Evolutionary conservation across 2,888 invertebrate species (phyloP).

Genomic region (Leptothorax acervorum): DNA sequence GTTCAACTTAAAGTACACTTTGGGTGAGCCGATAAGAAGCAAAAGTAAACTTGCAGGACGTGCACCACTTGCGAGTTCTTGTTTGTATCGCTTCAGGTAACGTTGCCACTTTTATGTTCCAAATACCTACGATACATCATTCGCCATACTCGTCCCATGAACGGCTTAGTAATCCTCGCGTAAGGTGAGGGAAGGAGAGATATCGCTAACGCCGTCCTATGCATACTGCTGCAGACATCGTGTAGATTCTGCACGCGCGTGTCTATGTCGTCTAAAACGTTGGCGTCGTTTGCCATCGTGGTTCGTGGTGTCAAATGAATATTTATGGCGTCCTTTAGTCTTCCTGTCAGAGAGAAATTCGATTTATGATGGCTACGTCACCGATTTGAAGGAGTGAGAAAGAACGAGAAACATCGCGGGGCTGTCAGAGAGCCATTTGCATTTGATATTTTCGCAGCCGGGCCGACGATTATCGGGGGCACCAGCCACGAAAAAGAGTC

Average conservation of each 20-base stretch:
- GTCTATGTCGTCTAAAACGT: conserved; percentile 12
- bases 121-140: conserved; percentile 35
- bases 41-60: not conserved
- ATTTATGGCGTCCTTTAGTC: conserved; percentile 63
- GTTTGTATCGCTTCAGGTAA: not conserved
- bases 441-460: conserved; percentile 52
- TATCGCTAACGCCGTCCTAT: not conserved
- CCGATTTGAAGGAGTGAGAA: conserved; percentile 52
- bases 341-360: conserved; percentile 58
- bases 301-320: conserved; percentile 62
- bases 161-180: conserved; percentile 1
- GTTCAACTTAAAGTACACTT: conserved; percentile 32
- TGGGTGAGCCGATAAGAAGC: not conserved
- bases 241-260: not conserved
- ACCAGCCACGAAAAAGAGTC: conserved; percentile 47
- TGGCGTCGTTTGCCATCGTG: not conserved
- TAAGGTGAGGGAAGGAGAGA: not conserved
- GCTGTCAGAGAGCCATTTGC: conserved; percentile 36
- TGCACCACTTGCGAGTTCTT: conserved; percentile 10
- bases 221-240: not conserved
- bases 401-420: conserved; percentile 18
- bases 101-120: conserved; percentile 26
- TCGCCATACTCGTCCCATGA: conserved; percentile 2
- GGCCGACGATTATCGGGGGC: conserved; percentile 35
- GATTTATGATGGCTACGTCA: conserved; percentile 70